These are phyloP conservation scores for Drosophila bifasciata DNA, from an alignment of 1,140 invertebrate species.

Conservation along the genomic window DNA sequence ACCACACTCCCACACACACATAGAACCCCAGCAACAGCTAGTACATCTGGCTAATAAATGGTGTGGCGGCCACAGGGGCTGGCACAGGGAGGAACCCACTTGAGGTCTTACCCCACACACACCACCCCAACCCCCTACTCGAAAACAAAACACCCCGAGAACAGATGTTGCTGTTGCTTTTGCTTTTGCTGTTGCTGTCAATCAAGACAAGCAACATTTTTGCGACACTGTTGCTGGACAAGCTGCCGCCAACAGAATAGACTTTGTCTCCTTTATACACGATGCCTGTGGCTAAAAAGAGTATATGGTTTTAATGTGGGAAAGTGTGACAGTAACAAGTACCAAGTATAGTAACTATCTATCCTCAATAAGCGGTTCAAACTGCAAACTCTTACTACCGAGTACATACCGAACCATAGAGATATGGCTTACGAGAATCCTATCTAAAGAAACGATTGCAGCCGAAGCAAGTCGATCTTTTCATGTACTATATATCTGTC, in stretches of 20 bases:
- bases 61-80: slow-evolving; percentile 50
- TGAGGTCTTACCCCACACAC: slow-evolving; percentile 13
- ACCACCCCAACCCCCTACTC: neutral
- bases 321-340: too few species aligned
- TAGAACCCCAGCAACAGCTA: slow-evolving; percentile 27
- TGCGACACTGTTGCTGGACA: slow-evolving; percentile 69
- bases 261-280: slow-evolving; percentile 57
- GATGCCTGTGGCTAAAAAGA: slow-evolving; percentile 9
- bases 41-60: slow-evolving; percentile 62
- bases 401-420: too few species aligned
- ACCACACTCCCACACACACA: slow-evolving; percentile 3
- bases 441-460: too few species aligned
- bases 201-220: slow-evolving; percentile 73
- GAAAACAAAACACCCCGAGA: too few species aligned
- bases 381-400: too few species aligned
- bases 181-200: slow-evolving; percentile 61
- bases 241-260: slow-evolving; percentile 54
- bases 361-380: too few species aligned
- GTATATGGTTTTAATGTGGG: too few species aligned
- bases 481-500: too few species aligned
- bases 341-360: too few species aligned
- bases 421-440: too few species aligned
- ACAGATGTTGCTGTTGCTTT: slow-evolving; percentile 36
- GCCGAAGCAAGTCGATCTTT: too few species aligned
- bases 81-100: slow-evolving; percentile 18